Conservation (phyloP, 2,113 vertebrate species). For the Cairina moschata region DNA sequence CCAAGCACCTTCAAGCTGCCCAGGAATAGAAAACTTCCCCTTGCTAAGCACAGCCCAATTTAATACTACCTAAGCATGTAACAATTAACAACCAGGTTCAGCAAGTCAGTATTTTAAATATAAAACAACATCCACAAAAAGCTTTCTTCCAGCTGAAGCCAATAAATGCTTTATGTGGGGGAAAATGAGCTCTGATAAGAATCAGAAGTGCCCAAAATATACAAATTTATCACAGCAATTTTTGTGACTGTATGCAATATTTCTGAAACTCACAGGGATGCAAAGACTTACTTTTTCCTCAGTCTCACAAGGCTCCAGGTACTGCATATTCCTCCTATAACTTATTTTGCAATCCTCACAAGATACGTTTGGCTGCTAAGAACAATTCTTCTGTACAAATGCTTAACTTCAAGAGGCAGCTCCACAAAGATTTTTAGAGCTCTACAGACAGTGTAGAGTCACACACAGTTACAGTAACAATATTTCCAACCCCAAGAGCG, state of each 20-base stretch:
- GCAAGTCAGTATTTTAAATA: neutral
- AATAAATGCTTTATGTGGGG: neutral
- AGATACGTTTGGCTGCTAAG: neutral
- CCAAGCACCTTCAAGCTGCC: neutral
- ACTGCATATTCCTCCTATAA: neutral
- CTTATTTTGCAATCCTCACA: neutral
- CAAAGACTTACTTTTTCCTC: neutral
- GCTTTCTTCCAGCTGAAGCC: neutral
- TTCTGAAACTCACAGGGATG: neutral
- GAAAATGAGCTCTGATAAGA: neutral
- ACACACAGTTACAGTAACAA: neutral
- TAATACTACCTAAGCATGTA: rapidly evolving
- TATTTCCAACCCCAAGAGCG: neutral
- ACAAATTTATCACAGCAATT: neutral
- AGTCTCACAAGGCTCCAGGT: neutral
- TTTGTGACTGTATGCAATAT: neutral
- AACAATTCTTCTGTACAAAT: neutral
- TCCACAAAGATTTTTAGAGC: neutral
- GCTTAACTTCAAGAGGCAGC: neutral
- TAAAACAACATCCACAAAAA: neutral
- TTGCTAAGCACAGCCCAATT: neutral
- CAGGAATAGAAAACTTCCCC: neutral
- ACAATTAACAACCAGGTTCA: neutral
- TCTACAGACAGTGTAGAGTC: neutral
- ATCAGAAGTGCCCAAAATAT: neutral